A percentile compares a stretch with the other conserved stretches of the same genome.
Evolutionary conservation across 2,797 vertebrate species (phyloP).

Genomic region (Anguilla marmorata): DNA sequence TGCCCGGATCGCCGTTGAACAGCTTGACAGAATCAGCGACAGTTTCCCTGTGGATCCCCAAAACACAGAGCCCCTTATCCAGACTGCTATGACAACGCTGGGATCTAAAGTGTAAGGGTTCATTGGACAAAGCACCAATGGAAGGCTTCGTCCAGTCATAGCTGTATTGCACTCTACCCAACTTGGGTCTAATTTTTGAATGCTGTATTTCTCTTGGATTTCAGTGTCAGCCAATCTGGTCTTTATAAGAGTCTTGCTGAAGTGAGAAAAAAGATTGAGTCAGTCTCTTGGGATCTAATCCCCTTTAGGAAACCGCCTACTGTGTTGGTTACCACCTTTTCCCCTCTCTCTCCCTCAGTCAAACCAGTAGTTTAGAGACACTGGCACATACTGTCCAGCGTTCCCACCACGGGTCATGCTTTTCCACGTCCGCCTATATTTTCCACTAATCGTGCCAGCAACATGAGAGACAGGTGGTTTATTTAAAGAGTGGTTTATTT

Average conservation of each 20-base stretch:
- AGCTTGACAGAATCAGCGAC: constrained; percentile 90
- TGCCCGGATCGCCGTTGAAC: constrained; percentile 82
- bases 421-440: too few species aligned
- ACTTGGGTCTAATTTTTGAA: background rate
- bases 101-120: constrained; percentile 94
- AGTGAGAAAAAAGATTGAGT: background rate
- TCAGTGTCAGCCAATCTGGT: background rate
- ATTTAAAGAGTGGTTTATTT: too few species aligned
- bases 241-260: background rate
- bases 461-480: too few species aligned
- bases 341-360: background rate
- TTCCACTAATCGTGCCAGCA: too few species aligned
- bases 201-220: background rate
- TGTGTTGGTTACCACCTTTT: background rate
- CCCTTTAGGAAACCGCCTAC: background rate
- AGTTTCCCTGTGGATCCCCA: constrained; percentile 83
- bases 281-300: background rate
- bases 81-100: constrained; percentile 95
- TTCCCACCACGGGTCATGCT: too few species aligned
- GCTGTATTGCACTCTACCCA: background rate
- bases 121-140: background rate
- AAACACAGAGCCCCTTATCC: constrained; percentile 88
- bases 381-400: too few species aligned
- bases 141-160: background rate
- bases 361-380: too few species aligned